phyloP scores from a whole-genome alignment of 1,140 invertebrate genomes.

The Carposina sasakii region DNA sequence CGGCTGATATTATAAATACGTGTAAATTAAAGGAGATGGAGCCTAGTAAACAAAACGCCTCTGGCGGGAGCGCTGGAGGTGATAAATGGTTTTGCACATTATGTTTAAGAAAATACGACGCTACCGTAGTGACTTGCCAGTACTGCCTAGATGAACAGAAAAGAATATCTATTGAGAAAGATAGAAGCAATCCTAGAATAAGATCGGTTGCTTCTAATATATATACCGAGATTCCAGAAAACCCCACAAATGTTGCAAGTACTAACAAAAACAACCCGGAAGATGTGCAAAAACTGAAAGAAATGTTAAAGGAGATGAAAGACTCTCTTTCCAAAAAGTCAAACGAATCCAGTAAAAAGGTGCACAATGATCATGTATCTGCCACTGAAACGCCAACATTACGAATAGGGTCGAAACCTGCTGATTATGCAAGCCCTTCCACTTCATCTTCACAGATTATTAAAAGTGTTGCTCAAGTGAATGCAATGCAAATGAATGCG shows the following conservation, averaged over 20 bases:
- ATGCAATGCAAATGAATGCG: too few species aligned
- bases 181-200: background rate
- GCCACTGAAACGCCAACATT: slow-evolving; percentile 50
- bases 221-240: slow-evolving; percentile 42
- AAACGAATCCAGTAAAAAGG: slow-evolving; percentile 20
- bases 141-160: slow-evolving; percentile 32
- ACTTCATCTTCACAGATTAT: too few species aligned
- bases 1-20: slow-evolving; percentile 79
- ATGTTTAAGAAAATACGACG: slow-evolving; percentile 51
- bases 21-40: slow-evolving; percentile 34
- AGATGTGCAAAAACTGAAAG: slow-evolving; percentile 55
- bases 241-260: slow-evolving; percentile 8
- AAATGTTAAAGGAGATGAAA: slow-evolving; percentile 68
- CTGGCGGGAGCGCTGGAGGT: background rate
- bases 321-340: slow-evolving; percentile 56
- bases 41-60: slow-evolving; percentile 10
- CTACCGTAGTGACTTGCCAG: slow-evolving; percentile 37
- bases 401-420: slow-evolving; percentile 44
- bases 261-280: slow-evolving; percentile 21
- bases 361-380: too few species aligned
- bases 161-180: slow-evolving; percentile 8
- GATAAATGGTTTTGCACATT: slow-evolving; percentile 48
- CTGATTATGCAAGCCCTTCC: too few species aligned
- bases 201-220: slow-evolving; percentile 18
- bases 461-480: too few species aligned